These are phyloP conservation scores for Dipodomys spectabilis DNA, from an alignment of 2,113 vertebrate genomes.

Conservation along the genomic window DNA sequence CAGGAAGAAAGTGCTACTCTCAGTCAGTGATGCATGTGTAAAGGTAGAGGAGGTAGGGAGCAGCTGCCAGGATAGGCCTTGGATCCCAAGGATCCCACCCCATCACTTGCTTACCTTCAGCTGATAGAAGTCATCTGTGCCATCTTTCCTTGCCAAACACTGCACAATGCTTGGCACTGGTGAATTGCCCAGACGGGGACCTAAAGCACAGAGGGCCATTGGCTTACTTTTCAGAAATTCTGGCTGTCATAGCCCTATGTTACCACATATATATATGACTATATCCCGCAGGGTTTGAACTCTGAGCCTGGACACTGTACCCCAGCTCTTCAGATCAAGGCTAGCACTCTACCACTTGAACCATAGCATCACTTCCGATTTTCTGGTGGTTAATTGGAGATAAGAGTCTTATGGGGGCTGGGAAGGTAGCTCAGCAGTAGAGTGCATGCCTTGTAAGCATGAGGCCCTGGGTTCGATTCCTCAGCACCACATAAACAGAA, in stretches of 20 bases:
- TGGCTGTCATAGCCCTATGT: slow-evolving; percentile 57
- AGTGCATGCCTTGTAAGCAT: no score
- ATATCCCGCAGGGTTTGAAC: not conserved
- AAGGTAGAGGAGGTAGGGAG: not conserved
- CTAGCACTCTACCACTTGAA: no score
- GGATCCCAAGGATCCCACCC: not conserved
- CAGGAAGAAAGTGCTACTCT: not conserved
- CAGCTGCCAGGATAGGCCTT: not conserved
- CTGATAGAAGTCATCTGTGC: slow-evolving; percentile 99
- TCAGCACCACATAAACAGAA: no score
- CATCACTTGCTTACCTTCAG: slow-evolving; percentile 92
- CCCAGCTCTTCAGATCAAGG: no score
- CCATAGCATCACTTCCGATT: no score
- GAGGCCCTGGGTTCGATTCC: no score
- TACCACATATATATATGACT: not conserved
- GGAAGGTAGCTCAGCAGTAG: no score
- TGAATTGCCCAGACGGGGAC: slow-evolving; percentile 98
- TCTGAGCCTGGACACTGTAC: no score
- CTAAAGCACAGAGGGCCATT: slow-evolving; percentile 85
- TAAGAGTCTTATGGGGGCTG: no score
- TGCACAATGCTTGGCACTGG: slow-evolving; percentile 99
- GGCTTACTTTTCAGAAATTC: slow-evolving; percentile 74
- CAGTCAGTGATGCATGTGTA: not conserved
- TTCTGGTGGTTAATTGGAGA: no score
- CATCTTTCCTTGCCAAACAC: slow-evolving; percentile 98